Percentiles rank a stretch among this genome's conserved stretches.
Conservation (phyloP, 2,113 vertebrate genomes). For the Platysternon megacephalum region DNA sequence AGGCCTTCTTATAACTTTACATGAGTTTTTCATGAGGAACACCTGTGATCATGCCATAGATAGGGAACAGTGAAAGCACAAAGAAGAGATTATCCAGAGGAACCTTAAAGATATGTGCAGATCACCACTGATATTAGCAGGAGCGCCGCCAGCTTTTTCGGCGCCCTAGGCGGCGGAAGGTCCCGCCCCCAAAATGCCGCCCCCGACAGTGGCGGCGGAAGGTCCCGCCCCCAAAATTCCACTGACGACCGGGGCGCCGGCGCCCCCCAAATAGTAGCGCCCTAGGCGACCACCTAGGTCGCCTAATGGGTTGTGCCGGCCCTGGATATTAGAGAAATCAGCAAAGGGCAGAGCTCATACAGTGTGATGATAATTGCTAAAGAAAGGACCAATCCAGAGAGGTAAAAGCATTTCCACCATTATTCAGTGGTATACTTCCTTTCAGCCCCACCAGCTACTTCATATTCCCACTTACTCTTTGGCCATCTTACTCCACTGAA, state of each 20-base stretch:
- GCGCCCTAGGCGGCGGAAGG: too few species aligned
- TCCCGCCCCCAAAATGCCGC: too few species aligned
- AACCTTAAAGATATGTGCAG: not conserved
- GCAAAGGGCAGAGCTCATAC: not conserved
- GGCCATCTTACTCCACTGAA: not conserved
- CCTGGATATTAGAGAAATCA: not conserved
- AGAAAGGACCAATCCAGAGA: not conserved
- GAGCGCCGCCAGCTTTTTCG: too few species aligned
- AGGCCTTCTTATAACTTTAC: not conserved
- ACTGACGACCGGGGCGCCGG: too few species aligned
- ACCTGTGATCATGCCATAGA: not conserved
- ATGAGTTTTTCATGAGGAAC: not conserved
- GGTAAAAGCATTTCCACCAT: not conserved
- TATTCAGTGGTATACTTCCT: not conserved
- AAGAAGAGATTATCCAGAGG: not conserved
- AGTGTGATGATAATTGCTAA: not conserved
- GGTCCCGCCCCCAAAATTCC: too few species aligned
- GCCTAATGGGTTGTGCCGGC: too few species aligned
- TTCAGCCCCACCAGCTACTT: not conserved
- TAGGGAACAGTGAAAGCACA: not conserved
- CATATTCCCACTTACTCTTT: not conserved
- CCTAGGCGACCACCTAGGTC: too few species aligned
- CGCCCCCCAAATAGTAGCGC: too few species aligned
- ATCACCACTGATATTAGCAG: not conserved
- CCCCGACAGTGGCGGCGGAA: too few species aligned